Conservation (phyloP, 2,888 invertebrate genomes). For the Trissolcus brochymenae region DNA sequence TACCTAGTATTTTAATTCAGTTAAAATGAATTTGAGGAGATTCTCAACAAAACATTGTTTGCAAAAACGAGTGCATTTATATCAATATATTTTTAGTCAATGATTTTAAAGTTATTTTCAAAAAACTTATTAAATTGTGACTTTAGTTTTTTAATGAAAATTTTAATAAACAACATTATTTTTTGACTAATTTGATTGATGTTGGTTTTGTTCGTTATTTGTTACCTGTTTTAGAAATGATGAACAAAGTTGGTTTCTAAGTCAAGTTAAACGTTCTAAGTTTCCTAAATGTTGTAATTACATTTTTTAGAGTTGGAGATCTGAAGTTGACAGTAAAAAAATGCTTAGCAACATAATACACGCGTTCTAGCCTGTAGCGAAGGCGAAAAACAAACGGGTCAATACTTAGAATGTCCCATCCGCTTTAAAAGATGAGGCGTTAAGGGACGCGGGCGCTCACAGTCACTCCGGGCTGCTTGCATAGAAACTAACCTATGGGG, state of each 20-base stretch:
- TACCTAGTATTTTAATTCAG: not conserved
- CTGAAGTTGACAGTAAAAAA: slow-evolving; percentile 16
- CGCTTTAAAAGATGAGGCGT: slow-evolving; percentile 69
- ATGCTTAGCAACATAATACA: slow-evolving; percentile 24
- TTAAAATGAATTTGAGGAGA: not conserved
- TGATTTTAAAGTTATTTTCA: too few relatives aligned
- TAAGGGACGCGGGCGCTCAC: slow-evolving; percentile 64
- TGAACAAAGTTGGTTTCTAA: not conserved
- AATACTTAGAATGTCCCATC: slow-evolving; percentile 73
- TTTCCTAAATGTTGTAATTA: not conserved
- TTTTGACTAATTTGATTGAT: too few relatives aligned
- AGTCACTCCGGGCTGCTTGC: slow-evolving; percentile 53
- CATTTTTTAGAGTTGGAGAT: not conserved
- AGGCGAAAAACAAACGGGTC: slow-evolving; percentile 69
- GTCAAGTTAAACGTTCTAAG: too few relatives aligned
- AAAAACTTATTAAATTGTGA: not conserved
- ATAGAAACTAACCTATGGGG: slow-evolving; percentile 52
- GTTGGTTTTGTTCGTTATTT: too few relatives aligned
- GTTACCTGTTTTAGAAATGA: not conserved
- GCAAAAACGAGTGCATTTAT: not conserved
- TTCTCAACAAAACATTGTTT: too few relatives aligned
- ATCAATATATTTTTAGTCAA: too few relatives aligned
- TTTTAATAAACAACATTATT: too few relatives aligned
- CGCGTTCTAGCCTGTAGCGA: slow-evolving; percentile 27
- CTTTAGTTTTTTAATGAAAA: too few relatives aligned